Evolutionary conservation across 1,140 invertebrate genomes (phyloP).

Genomic region (Drosophila insularis): DNA sequence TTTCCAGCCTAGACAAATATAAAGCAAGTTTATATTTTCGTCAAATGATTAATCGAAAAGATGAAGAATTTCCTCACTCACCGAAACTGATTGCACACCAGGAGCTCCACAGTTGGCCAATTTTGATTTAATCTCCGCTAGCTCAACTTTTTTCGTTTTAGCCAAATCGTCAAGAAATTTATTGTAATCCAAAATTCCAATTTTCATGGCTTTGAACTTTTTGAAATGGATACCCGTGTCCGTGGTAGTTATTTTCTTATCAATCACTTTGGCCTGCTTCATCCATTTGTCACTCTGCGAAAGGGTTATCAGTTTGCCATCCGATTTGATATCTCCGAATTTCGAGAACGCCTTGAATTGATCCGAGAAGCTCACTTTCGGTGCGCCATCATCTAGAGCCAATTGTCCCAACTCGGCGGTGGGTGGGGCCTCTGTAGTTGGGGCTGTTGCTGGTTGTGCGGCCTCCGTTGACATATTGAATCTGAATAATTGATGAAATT

Average conservation of each 20-base stretch:
- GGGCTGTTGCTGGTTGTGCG: slow-evolving; percentile 60
- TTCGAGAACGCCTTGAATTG: slow-evolving; percentile 90
- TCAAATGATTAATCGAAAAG: neutral
- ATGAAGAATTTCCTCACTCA: slow-evolving; percentile 58
- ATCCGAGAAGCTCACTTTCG: slow-evolving; percentile 82
- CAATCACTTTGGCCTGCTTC: slow-evolving; percentile 96
- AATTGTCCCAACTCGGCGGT: slow-evolving; percentile 68
- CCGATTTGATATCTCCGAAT: slow-evolving; percentile 93
- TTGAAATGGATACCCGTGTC: slow-evolving; percentile 95
- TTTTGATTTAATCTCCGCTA: slow-evolving; percentile 90
- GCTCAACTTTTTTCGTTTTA: slow-evolving; percentile 90
- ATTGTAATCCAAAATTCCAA: slow-evolving; percentile 89
- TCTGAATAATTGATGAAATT: slow-evolving; percentile 29
- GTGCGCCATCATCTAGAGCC: slow-evolving; percentile 59
- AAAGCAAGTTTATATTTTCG: neutral
- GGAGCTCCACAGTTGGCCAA: slow-evolving; percentile 90
- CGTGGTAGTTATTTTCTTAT: slow-evolving; percentile 94
- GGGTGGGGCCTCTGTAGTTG: slow-evolving; percentile 60
- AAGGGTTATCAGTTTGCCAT: slow-evolving; percentile 93
- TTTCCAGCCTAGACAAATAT: slow-evolving; percentile 83
- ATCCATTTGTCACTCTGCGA: slow-evolving; percentile 97
- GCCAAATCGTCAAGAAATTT: slow-evolving; percentile 92
- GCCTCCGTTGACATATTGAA: slow-evolving; percentile 68
- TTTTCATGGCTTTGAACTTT: slow-evolving; percentile 91
- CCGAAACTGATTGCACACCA: slow-evolving; percentile 84